These are phyloP conservation scores for Bufotes viridis DNA, from an alignment of 2,797 vertebrate genomes.

Conservation along the genomic window DNA sequence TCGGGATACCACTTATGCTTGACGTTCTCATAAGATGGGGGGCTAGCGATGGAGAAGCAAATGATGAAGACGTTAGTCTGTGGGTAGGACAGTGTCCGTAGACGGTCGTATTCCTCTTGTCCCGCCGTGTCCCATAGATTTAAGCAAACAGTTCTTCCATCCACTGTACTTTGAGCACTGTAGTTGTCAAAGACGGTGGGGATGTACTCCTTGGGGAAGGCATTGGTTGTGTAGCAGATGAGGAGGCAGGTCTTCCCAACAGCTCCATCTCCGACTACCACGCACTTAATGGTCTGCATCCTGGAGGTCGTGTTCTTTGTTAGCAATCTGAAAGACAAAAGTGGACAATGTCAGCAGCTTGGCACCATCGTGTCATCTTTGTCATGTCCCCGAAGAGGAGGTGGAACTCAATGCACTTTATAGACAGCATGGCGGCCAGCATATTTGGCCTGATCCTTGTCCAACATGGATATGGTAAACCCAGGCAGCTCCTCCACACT, in stretches of 20 bases:
- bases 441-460: not conserved
- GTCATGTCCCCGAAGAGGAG: not conserved
- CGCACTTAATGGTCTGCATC: slow-evolving; percentile 88
- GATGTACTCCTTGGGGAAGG: slow-evolving; percentile 88
- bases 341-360: not conserved
- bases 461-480: too few species aligned
- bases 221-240: slow-evolving; percentile 86
- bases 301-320: slow-evolving; percentile 27
- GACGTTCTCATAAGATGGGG: slow-evolving; percentile 83
- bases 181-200: slow-evolving; percentile 90
- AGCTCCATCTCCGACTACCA: slow-evolving; percentile 85
- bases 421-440: not conserved
- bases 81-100: slow-evolving; percentile 82
- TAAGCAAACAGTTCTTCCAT: slow-evolving; percentile 78
- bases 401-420: not conserved
- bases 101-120: slow-evolving; percentile 83
- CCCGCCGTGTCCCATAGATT: slow-evolving; percentile 85
- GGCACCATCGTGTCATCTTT: too few species aligned
- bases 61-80: slow-evolving; percentile 86
- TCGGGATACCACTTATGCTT: slow-evolving; percentile 86
- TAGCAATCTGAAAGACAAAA: slow-evolving; percentile 67
- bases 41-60: slow-evolving; percentile 86
- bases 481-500: not conserved
- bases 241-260: slow-evolving; percentile 88
- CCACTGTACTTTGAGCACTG: slow-evolving; percentile 82